A percentile compares a stretch with the other conserved stretches of the same genome.
phyloP scores from a whole-genome alignment of 2,113 vertebrate species.

The Pseudopipra pipra region DNA sequence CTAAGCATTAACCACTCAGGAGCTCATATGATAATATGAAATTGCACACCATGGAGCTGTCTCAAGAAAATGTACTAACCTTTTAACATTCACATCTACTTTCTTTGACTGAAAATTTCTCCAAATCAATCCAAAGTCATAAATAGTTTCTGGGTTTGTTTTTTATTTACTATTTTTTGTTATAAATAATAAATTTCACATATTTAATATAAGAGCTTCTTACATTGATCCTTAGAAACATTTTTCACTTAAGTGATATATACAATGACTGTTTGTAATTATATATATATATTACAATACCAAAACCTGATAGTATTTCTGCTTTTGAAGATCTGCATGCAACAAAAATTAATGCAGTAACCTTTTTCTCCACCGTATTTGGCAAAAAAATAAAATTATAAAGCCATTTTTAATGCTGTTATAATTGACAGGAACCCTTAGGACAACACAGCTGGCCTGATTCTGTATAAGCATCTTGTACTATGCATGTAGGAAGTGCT shows the following conservation, averaged over 20 bases:
- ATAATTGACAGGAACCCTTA: not conserved
- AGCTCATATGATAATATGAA: not conserved
- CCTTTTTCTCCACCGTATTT: not conserved
- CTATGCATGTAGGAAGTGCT: not conserved
- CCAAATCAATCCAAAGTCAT: not conserved
- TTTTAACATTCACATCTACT: not conserved
- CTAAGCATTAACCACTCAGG: not conserved
- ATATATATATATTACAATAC: too few species aligned
- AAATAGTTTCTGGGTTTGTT: not conserved
- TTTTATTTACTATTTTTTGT: not conserved
- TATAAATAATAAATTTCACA: not conserved
- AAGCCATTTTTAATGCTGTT: not conserved
- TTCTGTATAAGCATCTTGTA: not conserved
- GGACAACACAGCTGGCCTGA: not conserved
- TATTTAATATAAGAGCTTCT: not conserved
- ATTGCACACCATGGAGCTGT: not conserved
- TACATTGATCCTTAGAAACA: not conserved
- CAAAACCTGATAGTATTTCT: not conserved
- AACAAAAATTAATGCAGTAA: not conserved
- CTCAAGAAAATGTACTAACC: not conserved
- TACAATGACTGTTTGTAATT: not conserved
- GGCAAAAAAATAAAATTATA: not conserved
- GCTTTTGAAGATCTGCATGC: not conserved
- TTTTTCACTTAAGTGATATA: not conserved
- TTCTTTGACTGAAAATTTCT: not conserved